Evolutionary conservation across 2,113 vertebrate genomes (phyloP).

Genomic region (Apodemus sylvaticus): DNA sequence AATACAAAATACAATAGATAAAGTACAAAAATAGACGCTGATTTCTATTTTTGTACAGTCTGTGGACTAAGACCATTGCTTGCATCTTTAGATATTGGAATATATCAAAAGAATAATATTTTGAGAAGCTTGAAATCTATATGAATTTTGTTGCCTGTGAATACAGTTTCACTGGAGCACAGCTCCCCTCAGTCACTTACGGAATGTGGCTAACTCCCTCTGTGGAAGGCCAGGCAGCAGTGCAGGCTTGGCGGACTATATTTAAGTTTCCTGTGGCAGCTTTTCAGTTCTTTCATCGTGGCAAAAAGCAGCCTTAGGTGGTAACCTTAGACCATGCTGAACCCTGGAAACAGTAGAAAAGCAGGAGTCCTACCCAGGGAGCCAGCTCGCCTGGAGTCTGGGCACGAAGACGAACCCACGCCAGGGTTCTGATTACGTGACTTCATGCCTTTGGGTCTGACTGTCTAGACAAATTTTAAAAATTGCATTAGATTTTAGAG

Average conservation of each 20-base stretch:
- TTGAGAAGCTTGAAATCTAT: slow-evolving; percentile 45
- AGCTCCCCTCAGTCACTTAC: neutral
- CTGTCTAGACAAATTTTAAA: neutral
- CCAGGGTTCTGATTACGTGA: neutral
- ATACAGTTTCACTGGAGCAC: neutral
- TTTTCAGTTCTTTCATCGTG: neutral
- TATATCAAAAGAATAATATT: slow-evolving; percentile 12
- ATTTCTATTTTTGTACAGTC: slow-evolving; percentile 20
- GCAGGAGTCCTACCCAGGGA: neutral
- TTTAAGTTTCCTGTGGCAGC: neutral
- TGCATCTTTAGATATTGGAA: slow-evolving; percentile 21
- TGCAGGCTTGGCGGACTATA: neutral
- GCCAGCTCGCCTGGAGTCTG: neutral
- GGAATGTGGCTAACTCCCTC: neutral
- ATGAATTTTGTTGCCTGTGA: slow-evolving; percentile 8
- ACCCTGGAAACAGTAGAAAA: neutral
- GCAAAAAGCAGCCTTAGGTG: neutral
- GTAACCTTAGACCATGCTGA: neutral
- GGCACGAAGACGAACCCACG: neutral
- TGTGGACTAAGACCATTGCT: neutral
- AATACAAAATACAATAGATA: too few relatives aligned
- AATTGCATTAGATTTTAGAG: slow-evolving; percentile 35
- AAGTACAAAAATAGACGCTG: too few relatives aligned
- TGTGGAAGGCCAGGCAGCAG: neutral
- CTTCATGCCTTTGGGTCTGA: slow-evolving; percentile 4